These are phyloP conservation scores for Sphaeridia pumilis DNA, from an alignment of 2,888 invertebrate species.

Conservation along the genomic window DNA sequence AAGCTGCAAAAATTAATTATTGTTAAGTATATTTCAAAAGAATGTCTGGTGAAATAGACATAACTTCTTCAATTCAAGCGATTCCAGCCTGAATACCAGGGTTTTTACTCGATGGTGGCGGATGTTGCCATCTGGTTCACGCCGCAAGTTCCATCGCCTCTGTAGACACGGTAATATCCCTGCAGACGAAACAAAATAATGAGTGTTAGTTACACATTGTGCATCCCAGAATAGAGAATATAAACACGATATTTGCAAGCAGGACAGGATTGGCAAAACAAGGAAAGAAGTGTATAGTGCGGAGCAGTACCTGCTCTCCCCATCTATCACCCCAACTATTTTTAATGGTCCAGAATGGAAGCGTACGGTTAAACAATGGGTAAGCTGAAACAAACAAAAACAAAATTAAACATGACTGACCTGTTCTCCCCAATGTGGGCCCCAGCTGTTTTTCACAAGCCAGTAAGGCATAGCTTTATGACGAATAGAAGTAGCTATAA, in stretches of 20 bases:
- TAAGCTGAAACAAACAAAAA: slow-evolving; percentile 48
- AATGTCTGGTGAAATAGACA: too few species aligned
- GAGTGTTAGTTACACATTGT: background rate
- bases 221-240: background rate
- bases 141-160: slow-evolving; percentile 92
- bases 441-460: slow-evolving; percentile 47
- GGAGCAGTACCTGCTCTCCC: slow-evolving; percentile 59
- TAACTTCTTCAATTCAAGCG: too few species aligned
- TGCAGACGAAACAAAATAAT: slow-evolving; percentile 39
- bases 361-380: slow-evolving; percentile 62
- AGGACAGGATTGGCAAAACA: background rate
- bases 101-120: background rate
- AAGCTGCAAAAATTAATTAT: too few species aligned
- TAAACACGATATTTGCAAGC: background rate
- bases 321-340: slow-evolving; percentile 86
- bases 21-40: too few species aligned
- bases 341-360: slow-evolving; percentile 88
- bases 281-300: background rate
- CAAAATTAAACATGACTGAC: slow-evolving; percentile 37
- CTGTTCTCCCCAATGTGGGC: slow-evolving; percentile 44
- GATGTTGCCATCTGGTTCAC: slow-evolving; percentile 66
- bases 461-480: slow-evolving; percentile 41
- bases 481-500: slow-evolving; percentile 37
- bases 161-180: slow-evolving; percentile 86
- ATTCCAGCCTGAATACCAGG: too few species aligned